Base-by-base conservation (phyloP, 2,888 invertebrate genomes). In the Falcaria lacertinaria region DNA sequence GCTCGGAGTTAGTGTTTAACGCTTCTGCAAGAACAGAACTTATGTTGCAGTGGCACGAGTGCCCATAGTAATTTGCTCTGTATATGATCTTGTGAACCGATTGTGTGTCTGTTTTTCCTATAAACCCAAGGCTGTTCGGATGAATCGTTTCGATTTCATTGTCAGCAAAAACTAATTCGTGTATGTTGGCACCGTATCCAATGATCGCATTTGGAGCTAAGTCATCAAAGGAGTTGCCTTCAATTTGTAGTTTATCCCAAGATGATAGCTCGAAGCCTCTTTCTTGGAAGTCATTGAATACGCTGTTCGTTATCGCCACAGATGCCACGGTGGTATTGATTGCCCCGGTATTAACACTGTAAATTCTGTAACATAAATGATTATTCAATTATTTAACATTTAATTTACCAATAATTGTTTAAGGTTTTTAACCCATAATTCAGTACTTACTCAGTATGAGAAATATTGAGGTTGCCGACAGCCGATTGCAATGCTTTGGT, bases 271-370 rank as follows among this genome's bases (percentile, higher is more conserved):
- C 87, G 43, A 95, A 90, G n/a, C 93, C 92, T 43, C 82, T 84
- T 7, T 88, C 79, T 42, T 87, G 85, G 33, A 95, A 87, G 37
- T 75, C 80, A 41, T 89, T 83, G 57, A 95, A 93, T 57, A 90
- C 89, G 71, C 92, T 93, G 66, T 92, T 89, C 47, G 85, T 74
- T 42, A 94, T 90, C 17, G 84, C 82, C 4, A 92, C 91, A 4
- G 87, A 89, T 4, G 92, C 93, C 2, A 92, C 91, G 1, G 92
- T 92, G 32, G 91, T 89, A 57, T 92, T 91, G 47, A 94, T 91
- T 14, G 93, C 94, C 22, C 91, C 92, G 5, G 89, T 76, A 50
- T 91, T 85, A 45, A 94, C 85, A 49, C 91, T 89, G 54, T 90
- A 86, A 61, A 94, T 86, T 62, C 94, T 94, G 90, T 43, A 91